Percentiles rank a stretch among this genome's conserved stretches.
Evolutionary conservation across 2,888 invertebrate genomes (phyloP).

Genomic region (Rosalia funebris): DNA sequence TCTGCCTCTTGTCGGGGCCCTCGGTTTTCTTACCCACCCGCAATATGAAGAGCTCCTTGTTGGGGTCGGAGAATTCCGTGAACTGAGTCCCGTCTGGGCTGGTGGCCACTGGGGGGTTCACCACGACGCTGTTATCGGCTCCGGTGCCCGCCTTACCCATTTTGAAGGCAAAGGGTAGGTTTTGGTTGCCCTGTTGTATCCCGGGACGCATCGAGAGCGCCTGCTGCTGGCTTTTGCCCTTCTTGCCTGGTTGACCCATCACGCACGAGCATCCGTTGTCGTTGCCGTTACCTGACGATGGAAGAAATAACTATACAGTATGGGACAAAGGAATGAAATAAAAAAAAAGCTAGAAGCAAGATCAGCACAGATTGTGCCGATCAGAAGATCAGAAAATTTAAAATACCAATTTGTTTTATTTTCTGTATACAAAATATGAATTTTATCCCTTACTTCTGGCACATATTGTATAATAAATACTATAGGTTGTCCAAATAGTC

Average conservation of each 20-base stretch:
- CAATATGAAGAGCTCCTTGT: conserved; percentile 68
- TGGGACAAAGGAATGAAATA: no score
- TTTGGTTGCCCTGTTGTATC: conserved; percentile 47
- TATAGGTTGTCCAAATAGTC: no score
- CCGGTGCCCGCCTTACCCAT: conserved; percentile 45
- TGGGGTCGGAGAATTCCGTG: conserved; percentile 71
- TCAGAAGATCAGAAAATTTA: not conserved
- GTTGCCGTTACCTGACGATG: conserved; percentile 47
- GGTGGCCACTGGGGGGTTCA: conserved; percentile 64
- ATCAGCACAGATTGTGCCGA: not conserved
- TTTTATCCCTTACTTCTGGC: not conserved
- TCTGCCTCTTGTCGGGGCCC: conserved; percentile 75
- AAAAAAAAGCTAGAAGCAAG: not conserved
- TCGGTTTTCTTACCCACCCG: conserved; percentile 81
- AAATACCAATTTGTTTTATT: not conserved
- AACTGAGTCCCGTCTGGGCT: conserved; percentile 69
- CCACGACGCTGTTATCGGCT: conserved; percentile 54
- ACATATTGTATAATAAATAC: not conserved
- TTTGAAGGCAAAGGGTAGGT: conserved; percentile 55
- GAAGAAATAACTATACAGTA: no score
- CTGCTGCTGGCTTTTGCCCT: conserved; percentile 28
- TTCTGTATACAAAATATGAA: not conserved
- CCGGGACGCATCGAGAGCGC: conserved; percentile 52
- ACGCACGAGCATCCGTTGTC: conserved; percentile 45
- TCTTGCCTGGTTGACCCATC: conserved; percentile 32